Percentiles rank a stretch among this genome's conserved stretches.
These are phyloP conservation scores for Natator depressus DNA, from an alignment of 2,113 vertebrate genomes.

Conservation along the genomic window DNA sequence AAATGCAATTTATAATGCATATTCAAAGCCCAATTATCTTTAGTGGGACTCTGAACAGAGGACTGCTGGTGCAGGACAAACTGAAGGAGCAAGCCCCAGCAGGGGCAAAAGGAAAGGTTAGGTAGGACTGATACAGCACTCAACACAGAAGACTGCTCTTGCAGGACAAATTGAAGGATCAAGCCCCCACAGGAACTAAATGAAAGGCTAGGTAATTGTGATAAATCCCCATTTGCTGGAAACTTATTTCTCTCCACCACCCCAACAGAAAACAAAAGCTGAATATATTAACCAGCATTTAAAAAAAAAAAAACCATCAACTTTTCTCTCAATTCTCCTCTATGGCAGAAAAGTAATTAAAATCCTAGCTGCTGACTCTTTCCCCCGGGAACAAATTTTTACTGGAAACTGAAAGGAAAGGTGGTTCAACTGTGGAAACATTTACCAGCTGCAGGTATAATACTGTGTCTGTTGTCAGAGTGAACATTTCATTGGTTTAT, in stretches of 20 bases:
- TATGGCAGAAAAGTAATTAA: conserved; percentile 83
- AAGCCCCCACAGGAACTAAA: background rate
- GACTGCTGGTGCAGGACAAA: background rate
- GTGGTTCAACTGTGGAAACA: conserved; percentile 85
- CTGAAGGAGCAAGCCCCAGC: rapidly evolving
- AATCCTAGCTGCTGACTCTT: conserved; percentile 79
- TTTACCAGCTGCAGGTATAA: conserved; percentile 87
- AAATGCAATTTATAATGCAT: rapidly evolving
- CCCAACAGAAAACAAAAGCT: background rate
- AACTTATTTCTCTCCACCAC: background rate
- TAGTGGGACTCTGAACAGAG: background rate
- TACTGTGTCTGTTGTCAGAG: conserved; percentile 83
- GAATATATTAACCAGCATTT: conserved; percentile 51
- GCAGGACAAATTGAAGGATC: rapidly evolving
- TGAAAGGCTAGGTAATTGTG: background rate
- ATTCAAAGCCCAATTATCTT: background rate
- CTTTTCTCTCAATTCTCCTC: conserved; percentile 61
- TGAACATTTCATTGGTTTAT: conserved; percentile 84
- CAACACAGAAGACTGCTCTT: too few species aligned
- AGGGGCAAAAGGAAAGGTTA: background rate
- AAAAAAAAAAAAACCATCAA: conserved; percentile 41
- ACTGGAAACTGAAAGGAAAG: conserved; percentile 83
- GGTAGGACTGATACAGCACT: too few species aligned
- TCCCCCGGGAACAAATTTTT: conserved; percentile 82
- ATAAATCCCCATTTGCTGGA: background rate